Evolutionary conservation across 2,888 invertebrate species (phyloP).

Genomic region (Congeria kusceri): DNA sequence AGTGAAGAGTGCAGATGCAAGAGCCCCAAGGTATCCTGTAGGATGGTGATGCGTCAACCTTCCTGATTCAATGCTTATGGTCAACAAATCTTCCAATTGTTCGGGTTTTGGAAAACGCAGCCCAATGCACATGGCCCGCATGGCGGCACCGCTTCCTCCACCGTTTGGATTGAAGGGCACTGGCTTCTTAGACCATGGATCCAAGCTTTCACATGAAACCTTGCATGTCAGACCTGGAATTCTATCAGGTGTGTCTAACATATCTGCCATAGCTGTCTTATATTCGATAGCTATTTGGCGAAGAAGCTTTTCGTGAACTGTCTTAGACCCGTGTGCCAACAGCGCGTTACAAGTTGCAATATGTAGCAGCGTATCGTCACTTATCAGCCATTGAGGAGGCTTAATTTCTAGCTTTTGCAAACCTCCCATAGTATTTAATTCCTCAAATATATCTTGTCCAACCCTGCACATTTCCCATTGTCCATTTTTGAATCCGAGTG

Average conservation of each 20-base stretch:
- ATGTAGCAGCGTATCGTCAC: conserved; percentile 85
- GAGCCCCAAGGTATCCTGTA: conserved; percentile 81
- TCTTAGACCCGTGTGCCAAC: conserved; percentile 6
- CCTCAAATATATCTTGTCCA: conserved; percentile 76
- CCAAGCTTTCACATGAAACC: conserved; percentile 6
- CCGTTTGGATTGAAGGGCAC: conserved; percentile 67
- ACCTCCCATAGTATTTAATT: conserved; percentile 77
- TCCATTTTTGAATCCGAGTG: conserved; percentile 82
- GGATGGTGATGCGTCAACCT: conserved; percentile 84
- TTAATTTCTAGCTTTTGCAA: conserved; percentile 72
- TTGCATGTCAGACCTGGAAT: conserved; percentile 26
- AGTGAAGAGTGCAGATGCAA: conserved; percentile 82
- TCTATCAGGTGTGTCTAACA: conserved; percentile 74
- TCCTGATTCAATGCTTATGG: conserved; percentile 81
- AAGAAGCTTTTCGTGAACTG: conserved; percentile 61
- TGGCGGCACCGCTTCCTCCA: conserved; percentile 84
- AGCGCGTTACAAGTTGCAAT: conserved; percentile 81
- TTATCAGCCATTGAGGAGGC: conserved; percentile 78
- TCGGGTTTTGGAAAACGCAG: conserved; percentile 78
- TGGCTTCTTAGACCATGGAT: neutral
- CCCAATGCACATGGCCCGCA: conserved; percentile 85
- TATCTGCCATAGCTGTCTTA: conserved; percentile 76
- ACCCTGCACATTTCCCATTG: conserved; percentile 80
- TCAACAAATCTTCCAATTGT: conserved; percentile 79
- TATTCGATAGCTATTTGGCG: conserved; percentile 67